Evolutionary conservation across 2,797 vertebrate genomes (phyloP), one percentile per base, ranked within the genome.

Genomic region (Dendrocincla fuliginosa): DNA sequence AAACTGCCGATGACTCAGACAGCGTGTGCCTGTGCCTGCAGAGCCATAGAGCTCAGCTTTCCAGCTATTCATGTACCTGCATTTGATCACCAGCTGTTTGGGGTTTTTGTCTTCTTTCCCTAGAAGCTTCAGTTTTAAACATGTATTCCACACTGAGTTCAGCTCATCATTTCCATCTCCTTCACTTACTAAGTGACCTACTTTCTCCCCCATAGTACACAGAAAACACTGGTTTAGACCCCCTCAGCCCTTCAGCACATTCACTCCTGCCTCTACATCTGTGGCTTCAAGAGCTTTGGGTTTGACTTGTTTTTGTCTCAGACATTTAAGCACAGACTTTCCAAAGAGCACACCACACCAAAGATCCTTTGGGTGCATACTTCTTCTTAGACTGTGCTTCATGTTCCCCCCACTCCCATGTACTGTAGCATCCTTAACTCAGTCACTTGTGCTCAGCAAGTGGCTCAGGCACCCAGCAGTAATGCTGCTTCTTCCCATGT

Each of bases 41-140:
- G 68, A 90, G 30, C 37, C 56, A 39, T 56, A 50, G 68, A 63
- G 64, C 60, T 74, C 74, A 91, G 77, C 47, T 89, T 67, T 20
- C 75, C 67, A 87, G 71, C 84, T 87, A 19, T n/a, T 70, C 80
- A 65, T 2, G 1, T 86, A 94, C 80, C 87, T 93, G 90, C 61
- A 91, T 84, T 87, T 76, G 83, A 95, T 87, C 70, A 92, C 42
- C 3, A 3, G 39, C 81, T 78, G 30, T 67, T 92, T 91, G 89
- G 53, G 15, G 2, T 39, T 87, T 84, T 92, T 44, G 30, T 63
- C 84, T 87, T 73, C 49, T 83, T 74, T 64, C 55, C 49, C 56
- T 84, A 53, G 32, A 79, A 79, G 61, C 53, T 7, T 0, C 3
- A 85, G 56, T 76, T 91, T 79, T 70, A 69, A 90, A 76, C 4